These are phyloP conservation scores for Pocillopora grandis DNA, from an alignment of 92 coral and sea anemone genomes.

Conservation along the genomic window DNA sequence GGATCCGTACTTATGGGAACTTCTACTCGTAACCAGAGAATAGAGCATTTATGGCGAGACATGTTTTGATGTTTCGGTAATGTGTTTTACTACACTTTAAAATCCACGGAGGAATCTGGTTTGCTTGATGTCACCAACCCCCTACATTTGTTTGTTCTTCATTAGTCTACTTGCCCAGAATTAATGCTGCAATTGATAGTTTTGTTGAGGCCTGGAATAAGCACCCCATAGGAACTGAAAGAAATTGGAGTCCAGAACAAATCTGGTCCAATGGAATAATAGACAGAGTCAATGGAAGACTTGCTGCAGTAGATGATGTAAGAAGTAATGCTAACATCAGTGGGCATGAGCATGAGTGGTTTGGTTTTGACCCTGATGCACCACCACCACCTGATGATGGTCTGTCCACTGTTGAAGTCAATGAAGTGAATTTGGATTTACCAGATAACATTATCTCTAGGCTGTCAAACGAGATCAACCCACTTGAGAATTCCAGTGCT, in stretches of 20 bases:
- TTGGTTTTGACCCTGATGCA: conserved; percentile 72
- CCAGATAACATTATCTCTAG: conserved; percentile 48
- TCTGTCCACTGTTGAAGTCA: conserved; percentile 59
- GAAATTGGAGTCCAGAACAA: conserved; percentile 74
- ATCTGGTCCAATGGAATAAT: conserved; percentile 78
- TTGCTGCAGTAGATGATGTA: conserved; percentile 72
- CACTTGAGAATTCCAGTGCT: conserved; percentile 45
- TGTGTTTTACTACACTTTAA: conserved; percentile 65
- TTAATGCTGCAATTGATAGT: conserved; percentile 53
- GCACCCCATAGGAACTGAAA: conserved; percentile 73
- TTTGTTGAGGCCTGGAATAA: conserved; percentile 70
- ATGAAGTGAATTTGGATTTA: conserved; percentile 46
- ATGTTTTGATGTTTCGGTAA: conserved; percentile 58
- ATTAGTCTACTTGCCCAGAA: conserved; percentile 60
- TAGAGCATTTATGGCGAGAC: conserved; percentile 68
- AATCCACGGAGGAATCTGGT: conserved; percentile 57
- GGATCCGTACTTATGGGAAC: conserved; percentile 51
- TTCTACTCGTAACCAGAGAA: conserved; percentile 66
- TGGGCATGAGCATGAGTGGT: conserved; percentile 57
- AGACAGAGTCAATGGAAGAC: conserved; percentile 60
- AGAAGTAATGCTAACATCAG: conserved; percentile 52
- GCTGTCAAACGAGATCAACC: conserved; percentile 52
- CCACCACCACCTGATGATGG: conserved; percentile 73
- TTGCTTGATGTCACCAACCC: conserved; percentile 52
- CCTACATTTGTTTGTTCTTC: conserved; percentile 55